A percentile compares a stretch with the other conserved stretches of the same genome.
phyloP scores from a whole-genome alignment of 2,888 invertebrate genomes.

The Iselma pallidipennis region DNA sequence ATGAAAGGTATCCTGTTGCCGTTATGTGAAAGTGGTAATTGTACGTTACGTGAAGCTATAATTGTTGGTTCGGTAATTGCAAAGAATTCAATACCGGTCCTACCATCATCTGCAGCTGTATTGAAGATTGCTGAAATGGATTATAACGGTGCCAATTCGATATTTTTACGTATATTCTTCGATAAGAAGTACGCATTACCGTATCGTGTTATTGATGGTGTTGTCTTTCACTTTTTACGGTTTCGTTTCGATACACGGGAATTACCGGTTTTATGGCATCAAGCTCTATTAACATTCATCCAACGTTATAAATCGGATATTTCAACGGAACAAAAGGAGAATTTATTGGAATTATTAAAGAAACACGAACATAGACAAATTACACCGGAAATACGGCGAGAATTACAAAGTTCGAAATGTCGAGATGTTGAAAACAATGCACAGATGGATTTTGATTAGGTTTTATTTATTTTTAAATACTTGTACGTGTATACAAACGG shows the following conservation, averaged over 20 bases:
- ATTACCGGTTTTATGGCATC: conserved; percentile 97
- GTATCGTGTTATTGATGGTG: conserved; percentile 91
- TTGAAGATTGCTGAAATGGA: conserved; percentile 97
- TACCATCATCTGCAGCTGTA: conserved; percentile 95
- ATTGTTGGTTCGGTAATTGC: conserved; percentile 92
- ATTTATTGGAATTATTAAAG: conserved; percentile 76
- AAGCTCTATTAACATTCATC: conserved; percentile 88
- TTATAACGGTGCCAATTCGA: conserved; percentile 93
- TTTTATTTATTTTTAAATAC: conserved; percentile 1
- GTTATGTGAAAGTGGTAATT: conserved; percentile 84
- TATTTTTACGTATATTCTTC: conserved; percentile 89
- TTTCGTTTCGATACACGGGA: conserved; percentile 71
- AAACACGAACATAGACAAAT: conserved; percentile 73
- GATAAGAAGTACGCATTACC: conserved; percentile 99
- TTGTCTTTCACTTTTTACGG: conserved; percentile 93
- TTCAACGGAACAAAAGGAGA: conserved; percentile 89
- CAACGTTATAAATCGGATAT: conserved; percentile 96
- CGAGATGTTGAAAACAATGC: conserved; percentile 61
- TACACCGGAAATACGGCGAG: conserved; percentile 83
- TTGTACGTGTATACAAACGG: conserved; percentile 10
- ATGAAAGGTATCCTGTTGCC: conserved; percentile 87
- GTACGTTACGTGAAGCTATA: conserved; percentile 93
- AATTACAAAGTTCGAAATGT: conserved; percentile 81
- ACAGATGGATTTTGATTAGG: conserved; percentile 42
- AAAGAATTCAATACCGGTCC: conserved; percentile 88